Evolutionary conservation across 2,888 invertebrate genomes (phyloP).

Genomic region (Tetragonisca angustula): DNA sequence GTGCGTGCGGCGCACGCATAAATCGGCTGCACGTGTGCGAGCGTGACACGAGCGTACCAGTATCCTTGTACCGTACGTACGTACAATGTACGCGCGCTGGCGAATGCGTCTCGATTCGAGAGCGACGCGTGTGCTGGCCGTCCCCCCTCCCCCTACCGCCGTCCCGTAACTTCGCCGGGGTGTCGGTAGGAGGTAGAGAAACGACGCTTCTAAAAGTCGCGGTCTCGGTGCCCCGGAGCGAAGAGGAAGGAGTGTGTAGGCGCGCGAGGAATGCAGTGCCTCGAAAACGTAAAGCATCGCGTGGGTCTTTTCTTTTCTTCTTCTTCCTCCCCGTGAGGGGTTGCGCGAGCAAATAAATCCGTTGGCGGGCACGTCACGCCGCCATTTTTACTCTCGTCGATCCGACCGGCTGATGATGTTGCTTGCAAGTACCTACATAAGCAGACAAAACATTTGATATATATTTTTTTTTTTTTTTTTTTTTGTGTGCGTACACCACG

Average conservation of each 20-base stretch:
- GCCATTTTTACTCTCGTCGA: constrained; percentile 4
- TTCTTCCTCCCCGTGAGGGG: constrained; percentile 22
- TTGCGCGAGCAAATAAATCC: constrained; percentile 46
- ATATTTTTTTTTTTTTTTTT: too few species aligned
- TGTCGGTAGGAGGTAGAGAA: constrained; percentile 61
- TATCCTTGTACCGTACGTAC: background rate
- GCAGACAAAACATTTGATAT: too few species aligned
- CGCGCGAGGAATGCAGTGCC: constrained; percentile 69
- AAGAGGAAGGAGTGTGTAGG: constrained; percentile 62
- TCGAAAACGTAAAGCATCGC: constrained; percentile 67
- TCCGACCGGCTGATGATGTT: constrained; percentile 12
- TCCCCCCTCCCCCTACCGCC: too few species aligned
- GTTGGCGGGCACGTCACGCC: constrained; percentile 1
- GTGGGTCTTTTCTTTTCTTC: constrained; percentile 60
- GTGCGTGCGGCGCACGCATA: constrained; percentile 45
- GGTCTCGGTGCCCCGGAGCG: constrained; percentile 60
- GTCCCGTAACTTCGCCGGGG: too few species aligned
- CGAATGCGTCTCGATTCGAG: constrained; percentile 6
- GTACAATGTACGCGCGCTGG: background rate
- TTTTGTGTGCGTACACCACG: too few species aligned
- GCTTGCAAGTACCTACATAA: background rate
- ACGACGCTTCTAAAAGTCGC: constrained; percentile 38
- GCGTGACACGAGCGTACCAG: background rate
- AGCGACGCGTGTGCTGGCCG: background rate
- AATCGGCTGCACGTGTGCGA: constrained; percentile 31